A percentile compares a stretch with the other conserved stretches of the same genome.
Conservation (phyloP, 1,140 invertebrate species). For the Sycophila sp. region DNA sequence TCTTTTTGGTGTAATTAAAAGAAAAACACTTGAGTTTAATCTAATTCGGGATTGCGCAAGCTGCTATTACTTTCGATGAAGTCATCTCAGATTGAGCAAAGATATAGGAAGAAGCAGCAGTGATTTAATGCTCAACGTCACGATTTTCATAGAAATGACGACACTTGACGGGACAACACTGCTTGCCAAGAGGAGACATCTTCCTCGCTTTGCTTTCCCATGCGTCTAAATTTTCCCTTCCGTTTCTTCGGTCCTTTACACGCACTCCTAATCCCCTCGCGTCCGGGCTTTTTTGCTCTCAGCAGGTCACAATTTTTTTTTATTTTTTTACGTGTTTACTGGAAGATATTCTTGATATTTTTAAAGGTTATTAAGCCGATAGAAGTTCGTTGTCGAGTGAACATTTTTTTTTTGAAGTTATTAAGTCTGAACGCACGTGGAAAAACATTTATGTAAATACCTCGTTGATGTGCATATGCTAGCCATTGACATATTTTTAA, state of each 20-base stretch:
- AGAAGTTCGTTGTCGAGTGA: neutral
- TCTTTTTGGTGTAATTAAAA: too few species aligned
- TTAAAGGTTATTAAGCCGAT: constrained; percentile 1
- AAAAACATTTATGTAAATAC: neutral
- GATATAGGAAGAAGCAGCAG: neutral
- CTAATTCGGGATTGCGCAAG: neutral
- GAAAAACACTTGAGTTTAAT: neutral
- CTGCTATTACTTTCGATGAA: neutral
- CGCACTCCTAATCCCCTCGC: neutral
- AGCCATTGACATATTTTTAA: too few species aligned
- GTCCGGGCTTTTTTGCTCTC: neutral
- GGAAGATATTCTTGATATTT: neutral
- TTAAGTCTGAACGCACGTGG: neutral
- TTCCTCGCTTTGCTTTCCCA: constrained; percentile 34
- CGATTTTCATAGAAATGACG: neutral
- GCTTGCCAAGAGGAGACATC: neutral
- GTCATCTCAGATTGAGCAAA: neutral
- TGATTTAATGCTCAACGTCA: constrained; percentile 6
- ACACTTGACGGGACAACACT: constrained; percentile 5
- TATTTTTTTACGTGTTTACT: neutral
- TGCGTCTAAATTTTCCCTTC: constrained; percentile 25
- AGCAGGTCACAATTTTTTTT: constrained; percentile 5
- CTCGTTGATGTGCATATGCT: too few species aligned
- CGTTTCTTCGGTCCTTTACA: neutral
- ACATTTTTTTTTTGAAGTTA: neutral